Conservation (phyloP, 2,888 invertebrate species). For the Chrysodeixis includens region DNA sequence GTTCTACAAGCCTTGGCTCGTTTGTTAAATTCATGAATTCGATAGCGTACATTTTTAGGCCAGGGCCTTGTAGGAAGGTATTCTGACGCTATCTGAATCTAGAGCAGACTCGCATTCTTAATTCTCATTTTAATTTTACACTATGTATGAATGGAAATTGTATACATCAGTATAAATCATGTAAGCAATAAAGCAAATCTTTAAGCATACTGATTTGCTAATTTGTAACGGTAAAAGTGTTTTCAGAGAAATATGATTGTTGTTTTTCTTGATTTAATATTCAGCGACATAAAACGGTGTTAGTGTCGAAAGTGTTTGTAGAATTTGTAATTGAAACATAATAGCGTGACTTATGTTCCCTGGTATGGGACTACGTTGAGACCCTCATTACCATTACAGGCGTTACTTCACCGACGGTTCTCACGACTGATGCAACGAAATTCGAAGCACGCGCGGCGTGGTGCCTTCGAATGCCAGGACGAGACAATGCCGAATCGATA, state of each 20-base stretch:
- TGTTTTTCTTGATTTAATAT: neutral
- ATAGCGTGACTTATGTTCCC: slow-evolving; percentile 27
- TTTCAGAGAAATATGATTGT: neutral
- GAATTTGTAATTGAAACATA: slow-evolving; percentile 9
- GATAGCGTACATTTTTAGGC: slow-evolving; percentile 68
- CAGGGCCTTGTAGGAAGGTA: slow-evolving; percentile 57
- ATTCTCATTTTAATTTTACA: slow-evolving; percentile 10
- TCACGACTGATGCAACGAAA: slow-evolving; percentile 77
- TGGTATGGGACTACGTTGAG: slow-evolving; percentile 48
- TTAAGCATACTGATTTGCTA: slow-evolving; percentile 11
- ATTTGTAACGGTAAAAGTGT: slow-evolving; percentile 19
- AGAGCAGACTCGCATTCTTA: slow-evolving; percentile 29
- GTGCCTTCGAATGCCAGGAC: slow-evolving; percentile 78
- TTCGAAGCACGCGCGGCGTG: slow-evolving; percentile 78
- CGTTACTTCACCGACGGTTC: slow-evolving; percentile 78
- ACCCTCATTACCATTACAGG: slow-evolving; percentile 65
- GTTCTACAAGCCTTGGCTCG: slow-evolving; percentile 67
- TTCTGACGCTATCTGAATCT: slow-evolving; percentile 12
- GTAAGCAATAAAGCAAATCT: slow-evolving; percentile 7
- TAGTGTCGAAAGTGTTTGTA: neutral
- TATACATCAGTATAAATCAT: slow-evolving; percentile 13
- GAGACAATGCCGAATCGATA: slow-evolving; percentile 85
- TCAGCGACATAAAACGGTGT: neutral
- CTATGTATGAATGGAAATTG: slow-evolving; percentile 18
- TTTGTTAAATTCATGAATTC: slow-evolving; percentile 74